A percentile compares a stretch with the other conserved stretches of the same genome.
phyloP scores from a whole-genome alignment of 2,113 vertebrate species.

The Axis porcinus region DNA sequence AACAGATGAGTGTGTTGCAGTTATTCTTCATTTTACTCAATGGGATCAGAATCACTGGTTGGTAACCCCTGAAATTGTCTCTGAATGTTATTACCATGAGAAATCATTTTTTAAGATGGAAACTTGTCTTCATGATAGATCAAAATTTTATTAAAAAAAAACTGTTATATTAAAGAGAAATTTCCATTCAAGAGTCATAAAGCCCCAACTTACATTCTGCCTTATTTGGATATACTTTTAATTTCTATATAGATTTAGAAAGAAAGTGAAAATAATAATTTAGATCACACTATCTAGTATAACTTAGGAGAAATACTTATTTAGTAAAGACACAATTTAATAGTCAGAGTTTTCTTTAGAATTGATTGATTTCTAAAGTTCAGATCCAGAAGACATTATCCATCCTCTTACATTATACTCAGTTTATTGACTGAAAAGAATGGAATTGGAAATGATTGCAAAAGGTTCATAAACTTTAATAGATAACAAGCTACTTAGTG shows the following conservation, averaged over 20 bases:
- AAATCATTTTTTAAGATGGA: neutral
- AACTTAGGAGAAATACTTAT: constrained; percentile 35
- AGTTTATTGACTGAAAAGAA: constrained; percentile 59
- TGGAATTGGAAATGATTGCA: constrained; percentile 59
- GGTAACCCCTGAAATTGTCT: neutral
- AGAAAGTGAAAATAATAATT: constrained; percentile 16
- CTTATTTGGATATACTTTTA: constrained; percentile 26
- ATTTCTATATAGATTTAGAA: neutral
- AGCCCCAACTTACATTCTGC: neutral
- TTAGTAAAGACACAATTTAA: constrained; percentile 42
- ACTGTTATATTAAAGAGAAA: neutral
- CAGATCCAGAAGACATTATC: constrained; percentile 23
- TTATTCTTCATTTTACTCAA: neutral
- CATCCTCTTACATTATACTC: constrained; percentile 50
- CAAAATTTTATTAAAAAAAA: neutral
- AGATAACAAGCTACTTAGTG: constrained; percentile 41
- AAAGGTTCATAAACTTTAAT: constrained; percentile 69
- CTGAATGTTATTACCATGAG: neutral
- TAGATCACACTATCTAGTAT: neutral
- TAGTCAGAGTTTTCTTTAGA: constrained; percentile 24
- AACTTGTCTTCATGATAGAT: neutral
- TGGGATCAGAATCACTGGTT: neutral
- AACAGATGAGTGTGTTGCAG: neutral
- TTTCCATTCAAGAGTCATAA: constrained; percentile 4
- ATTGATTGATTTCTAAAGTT: constrained; percentile 44